Conservation (phyloP, 1,140 invertebrate genomes). For the Platorchestia sp. region DNA sequence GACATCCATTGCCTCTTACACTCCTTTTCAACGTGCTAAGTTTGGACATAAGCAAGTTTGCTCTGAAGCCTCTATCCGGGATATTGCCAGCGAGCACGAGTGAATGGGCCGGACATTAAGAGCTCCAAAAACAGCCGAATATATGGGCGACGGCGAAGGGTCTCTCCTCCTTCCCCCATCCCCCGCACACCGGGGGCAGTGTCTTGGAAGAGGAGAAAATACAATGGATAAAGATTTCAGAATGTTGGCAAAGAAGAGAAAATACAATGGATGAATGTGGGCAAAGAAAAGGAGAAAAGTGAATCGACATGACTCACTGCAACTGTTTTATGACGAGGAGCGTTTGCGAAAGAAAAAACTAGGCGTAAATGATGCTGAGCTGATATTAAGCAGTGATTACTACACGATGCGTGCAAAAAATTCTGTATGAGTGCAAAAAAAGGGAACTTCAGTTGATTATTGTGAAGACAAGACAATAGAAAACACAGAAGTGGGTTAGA, state of each 20-base stretch:
- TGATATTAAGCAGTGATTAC: neutral
- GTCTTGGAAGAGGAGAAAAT: neutral
- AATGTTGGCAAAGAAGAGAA: neutral
- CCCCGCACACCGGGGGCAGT: neutral
- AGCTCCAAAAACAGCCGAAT: constrained; percentile 33
- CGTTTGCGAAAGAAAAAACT: no score
- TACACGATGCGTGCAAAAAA: neutral
- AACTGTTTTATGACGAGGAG: no score
- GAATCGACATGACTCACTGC: no score
- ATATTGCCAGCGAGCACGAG: constrained; percentile 50
- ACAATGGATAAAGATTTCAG: neutral
- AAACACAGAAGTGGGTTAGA: neutral
- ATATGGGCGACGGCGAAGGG: constrained; percentile 35
- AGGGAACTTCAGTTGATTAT: neutral
- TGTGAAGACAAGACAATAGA: neutral
- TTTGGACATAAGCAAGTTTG: constrained; percentile 54
- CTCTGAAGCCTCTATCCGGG: constrained; percentile 49
- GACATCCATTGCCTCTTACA: constrained; percentile 55
- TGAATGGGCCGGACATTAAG: constrained; percentile 49
- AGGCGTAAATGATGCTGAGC: neutral
- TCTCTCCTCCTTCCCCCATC: neutral
- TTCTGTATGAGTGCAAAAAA: neutral
- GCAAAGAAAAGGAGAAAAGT: neutral
- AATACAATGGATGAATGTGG: neutral
- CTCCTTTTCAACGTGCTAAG: constrained; percentile 54